A percentile compares a stretch with the other conserved stretches of the same genome.
These are phyloP conservation scores for Pangasius macronema DNA, from an alignment of 2,797 vertebrate genomes.

Conservation along the genomic window DNA sequence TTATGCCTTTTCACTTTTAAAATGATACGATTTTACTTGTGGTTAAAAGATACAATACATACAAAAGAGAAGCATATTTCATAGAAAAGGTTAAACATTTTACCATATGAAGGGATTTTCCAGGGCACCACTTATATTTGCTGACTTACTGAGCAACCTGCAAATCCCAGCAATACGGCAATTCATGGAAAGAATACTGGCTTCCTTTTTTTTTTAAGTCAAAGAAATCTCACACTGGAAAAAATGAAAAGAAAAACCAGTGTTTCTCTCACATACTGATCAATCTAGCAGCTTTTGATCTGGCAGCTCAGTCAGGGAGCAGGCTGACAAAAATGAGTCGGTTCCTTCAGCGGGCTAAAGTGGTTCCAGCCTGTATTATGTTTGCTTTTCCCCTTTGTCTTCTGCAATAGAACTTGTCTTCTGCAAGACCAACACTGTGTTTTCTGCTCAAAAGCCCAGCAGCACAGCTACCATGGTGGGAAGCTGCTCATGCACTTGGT, in stretches of 20 bases:
- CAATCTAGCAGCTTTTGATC: constrained; percentile 52
- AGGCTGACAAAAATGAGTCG: constrained; percentile 51
- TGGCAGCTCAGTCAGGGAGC: constrained; percentile 53
- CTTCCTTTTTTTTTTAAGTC: constrained; percentile 19
- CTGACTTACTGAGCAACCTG: background rate
- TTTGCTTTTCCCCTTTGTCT: constrained; percentile 33
- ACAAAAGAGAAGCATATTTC: background rate
- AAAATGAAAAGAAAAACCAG: constrained; percentile 1
- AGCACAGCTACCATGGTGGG: background rate
- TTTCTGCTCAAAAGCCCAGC: constrained; percentile 30
- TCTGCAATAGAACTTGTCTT: constrained; percentile 22
- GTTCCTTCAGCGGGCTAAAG: constrained; percentile 38
- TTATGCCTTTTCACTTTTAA: too few species aligned
- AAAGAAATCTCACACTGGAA: background rate
- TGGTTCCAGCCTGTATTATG: constrained; percentile 31
- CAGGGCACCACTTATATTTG: background rate
- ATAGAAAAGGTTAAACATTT: background rate
- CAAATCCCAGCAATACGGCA: background rate
- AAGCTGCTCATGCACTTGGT: background rate
- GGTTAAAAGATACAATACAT: background rate
- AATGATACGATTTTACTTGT: background rate
- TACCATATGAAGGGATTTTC: background rate
- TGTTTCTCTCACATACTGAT: constrained; percentile 42
- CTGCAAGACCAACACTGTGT: constrained; percentile 31
- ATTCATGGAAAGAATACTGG: background rate